Base-by-base conservation (phyloP, 2,888 invertebrate species). In the Agrilus mali region DNA sequence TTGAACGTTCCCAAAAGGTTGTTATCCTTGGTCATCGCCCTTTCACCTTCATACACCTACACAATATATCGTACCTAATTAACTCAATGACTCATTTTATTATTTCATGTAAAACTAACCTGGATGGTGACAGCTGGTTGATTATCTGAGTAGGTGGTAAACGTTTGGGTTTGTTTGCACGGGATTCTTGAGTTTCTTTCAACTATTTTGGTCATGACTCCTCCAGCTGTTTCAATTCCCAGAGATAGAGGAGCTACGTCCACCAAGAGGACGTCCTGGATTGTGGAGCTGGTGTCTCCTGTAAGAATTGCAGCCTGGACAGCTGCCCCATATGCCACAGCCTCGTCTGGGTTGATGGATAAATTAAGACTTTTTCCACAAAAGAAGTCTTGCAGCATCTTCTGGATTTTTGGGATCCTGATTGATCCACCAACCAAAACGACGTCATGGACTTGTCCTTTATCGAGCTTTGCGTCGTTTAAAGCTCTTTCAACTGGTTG, bases 251-350 rank as follows among this genome's bases (percentile, higher is more conserved):
- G 86, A 1, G 84, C 77, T 0, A 89, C 83, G 55, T 90, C 90
- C 1, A 90, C 83, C 12, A 92, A 68, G 4, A 90, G 67, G 0
- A 92, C 81, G 54, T 90, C 89, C 64, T 86, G 83, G 45, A 92
- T 83, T 57, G 76, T 78, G 0, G 77, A 71, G 53, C 79, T 77
- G 35, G 70, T 68, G 47, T 71, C 55, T 73, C 87, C 48, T 14
- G 80, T 79, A 14, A 95, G 70, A 52, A 93, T 92, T 36, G 93
- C 94, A 2, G 92, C 94, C 66, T 94, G 94, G 0, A 94, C 89
- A 15, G 93, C 92, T 3, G 93, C 92, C 4, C 92, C 92, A 59
- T 92, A 94, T 1, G 94, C 94, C 2, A 94, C 86, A 7, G 94
- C 86, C 65, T 90, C 89, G 57, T 90, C 89, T 0, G 89, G 93